Evolutionary conservation across 1,140 invertebrate species (phyloP).

Genomic region (Aphelinus certus): DNA sequence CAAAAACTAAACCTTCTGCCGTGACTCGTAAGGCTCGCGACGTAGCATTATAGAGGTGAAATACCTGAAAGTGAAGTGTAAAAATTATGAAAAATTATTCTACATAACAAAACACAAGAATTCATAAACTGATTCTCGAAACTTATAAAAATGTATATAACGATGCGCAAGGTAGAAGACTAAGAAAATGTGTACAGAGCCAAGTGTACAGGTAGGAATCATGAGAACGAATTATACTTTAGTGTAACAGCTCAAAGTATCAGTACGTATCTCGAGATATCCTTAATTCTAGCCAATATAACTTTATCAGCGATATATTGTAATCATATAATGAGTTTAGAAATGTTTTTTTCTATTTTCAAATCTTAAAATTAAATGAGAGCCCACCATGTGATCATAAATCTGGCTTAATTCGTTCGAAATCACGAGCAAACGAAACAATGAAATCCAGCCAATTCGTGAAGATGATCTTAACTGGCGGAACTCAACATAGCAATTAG

Average conservation of each 20-base stretch:
- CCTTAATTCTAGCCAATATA: constrained; percentile 34
- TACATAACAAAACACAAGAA: constrained; percentile 11
- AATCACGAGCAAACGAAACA: background rate
- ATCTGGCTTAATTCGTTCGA: constrained; percentile 9
- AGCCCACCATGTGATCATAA: too few relatives aligned
- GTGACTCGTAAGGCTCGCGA: constrained; percentile 13
- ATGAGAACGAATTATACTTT: constrained; percentile 12
- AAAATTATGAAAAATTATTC: constrained; percentile 4
- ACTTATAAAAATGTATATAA: constrained; percentile 41
- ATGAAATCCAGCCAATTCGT: constrained; percentile 24
- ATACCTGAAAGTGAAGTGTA: constrained; percentile 18
- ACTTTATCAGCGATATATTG: constrained; percentile 33
- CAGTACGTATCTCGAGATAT: constrained; percentile 28
- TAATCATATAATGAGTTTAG: constrained; percentile 28
- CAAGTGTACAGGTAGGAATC: constrained; percentile 30
- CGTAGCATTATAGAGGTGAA: constrained; percentile 2
- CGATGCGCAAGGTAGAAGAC: constrained; percentile 19
- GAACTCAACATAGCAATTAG: constrained; percentile 5
- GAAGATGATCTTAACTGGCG: background rate
- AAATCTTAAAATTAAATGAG: too few relatives aligned
- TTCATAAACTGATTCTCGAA: background rate
- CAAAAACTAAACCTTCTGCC: constrained; percentile 19
- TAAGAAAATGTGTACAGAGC: constrained; percentile 28
- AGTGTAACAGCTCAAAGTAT: constrained; percentile 18
- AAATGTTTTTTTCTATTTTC: constrained; percentile 17